phyloP scores from a whole-genome alignment of 2,888 invertebrate genomes.

The Electrophaes corylata region DNA sequence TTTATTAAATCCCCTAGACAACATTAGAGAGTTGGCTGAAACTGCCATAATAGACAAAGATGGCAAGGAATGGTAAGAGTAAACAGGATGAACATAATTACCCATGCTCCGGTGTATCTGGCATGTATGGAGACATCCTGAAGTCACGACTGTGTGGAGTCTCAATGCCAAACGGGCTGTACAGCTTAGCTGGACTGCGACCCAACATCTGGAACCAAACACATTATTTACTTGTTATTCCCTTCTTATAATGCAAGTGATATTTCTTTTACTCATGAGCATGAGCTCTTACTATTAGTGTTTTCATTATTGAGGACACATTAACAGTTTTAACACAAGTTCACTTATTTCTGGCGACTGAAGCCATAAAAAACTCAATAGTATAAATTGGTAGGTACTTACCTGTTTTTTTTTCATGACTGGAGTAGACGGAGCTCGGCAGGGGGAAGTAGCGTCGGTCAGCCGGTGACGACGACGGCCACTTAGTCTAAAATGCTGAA shows the following conservation, averaged over 20 bases:
- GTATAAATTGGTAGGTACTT: neutral
- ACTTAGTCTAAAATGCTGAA: constrained; percentile 75
- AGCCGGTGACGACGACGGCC: constrained; percentile 75
- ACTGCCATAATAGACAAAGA: too few species aligned
- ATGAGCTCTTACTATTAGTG: too few species aligned
- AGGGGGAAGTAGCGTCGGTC: constrained; percentile 72
- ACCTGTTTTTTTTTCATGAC: constrained; percentile 78
- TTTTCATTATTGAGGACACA: too few species aligned
- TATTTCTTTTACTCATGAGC: too few species aligned
- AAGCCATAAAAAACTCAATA: too few species aligned
- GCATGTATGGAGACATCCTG: constrained; percentile 81
- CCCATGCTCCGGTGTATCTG: constrained; percentile 80
- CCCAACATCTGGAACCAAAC: constrained; percentile 63
- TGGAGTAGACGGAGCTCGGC: constrained; percentile 72
- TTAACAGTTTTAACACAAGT: too few species aligned
- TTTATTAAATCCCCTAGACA: too few species aligned
- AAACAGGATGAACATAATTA: constrained; percentile 42
- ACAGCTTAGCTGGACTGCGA: constrained; percentile 88
- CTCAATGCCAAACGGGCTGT: constrained; percentile 91
- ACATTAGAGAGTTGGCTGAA: too few species aligned
- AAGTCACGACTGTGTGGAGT: constrained; percentile 85
- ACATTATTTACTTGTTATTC: neutral
- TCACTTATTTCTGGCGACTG: too few species aligned
- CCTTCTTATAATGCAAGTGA: neutral
- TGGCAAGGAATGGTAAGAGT: neutral